Conservation (phyloP, 30 jellyfish, hydroid and myxozoan genomes). For the Mastigias papua region DNA sequence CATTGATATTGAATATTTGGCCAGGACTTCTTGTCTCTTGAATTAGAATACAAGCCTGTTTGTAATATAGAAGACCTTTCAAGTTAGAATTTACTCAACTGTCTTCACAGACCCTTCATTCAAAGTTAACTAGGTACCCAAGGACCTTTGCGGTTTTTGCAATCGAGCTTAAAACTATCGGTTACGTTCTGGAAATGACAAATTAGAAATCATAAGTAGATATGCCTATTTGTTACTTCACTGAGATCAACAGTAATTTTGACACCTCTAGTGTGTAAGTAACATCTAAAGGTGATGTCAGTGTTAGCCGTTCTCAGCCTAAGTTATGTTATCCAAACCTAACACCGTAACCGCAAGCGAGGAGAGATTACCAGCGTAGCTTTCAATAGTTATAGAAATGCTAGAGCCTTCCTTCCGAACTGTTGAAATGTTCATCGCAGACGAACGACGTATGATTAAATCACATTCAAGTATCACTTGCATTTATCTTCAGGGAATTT, state of each 20-base stretch:
- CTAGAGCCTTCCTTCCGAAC: slow-evolving; percentile 46
- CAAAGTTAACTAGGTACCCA: neutral
- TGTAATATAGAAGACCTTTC: neutral
- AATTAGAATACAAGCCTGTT: neutral
- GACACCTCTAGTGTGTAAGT: slow-evolving; percentile 54
- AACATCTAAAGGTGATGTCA: slow-evolving; percentile 44
- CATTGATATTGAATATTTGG: too few species aligned
- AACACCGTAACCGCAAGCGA: slow-evolving; percentile 30
- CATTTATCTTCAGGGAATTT: neutral
- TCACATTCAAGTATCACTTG: neutral
- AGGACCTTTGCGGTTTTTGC: neutral
- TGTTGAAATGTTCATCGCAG: slow-evolving; percentile 64
- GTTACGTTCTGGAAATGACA: slow-evolving; percentile 60
- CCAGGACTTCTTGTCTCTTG: neutral
- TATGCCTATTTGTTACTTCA: slow-evolving; percentile 66
- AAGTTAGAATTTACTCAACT: neutral
- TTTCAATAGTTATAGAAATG: slow-evolving; percentile 1
- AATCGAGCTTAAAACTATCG: slow-evolving; percentile 28
- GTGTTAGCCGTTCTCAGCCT: slow-evolving; percentile 43
- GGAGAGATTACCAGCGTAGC: slow-evolving; percentile 47
- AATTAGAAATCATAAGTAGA: slow-evolving; percentile 54
- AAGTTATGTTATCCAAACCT: neutral
- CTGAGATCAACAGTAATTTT: slow-evolving; percentile 35
- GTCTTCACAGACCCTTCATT: neutral
- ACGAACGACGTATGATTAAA: neutral